These are phyloP conservation scores for Oedothorax gibbosus DNA, from an alignment of 1,140 invertebrate species.

Conservation along the genomic window DNA sequence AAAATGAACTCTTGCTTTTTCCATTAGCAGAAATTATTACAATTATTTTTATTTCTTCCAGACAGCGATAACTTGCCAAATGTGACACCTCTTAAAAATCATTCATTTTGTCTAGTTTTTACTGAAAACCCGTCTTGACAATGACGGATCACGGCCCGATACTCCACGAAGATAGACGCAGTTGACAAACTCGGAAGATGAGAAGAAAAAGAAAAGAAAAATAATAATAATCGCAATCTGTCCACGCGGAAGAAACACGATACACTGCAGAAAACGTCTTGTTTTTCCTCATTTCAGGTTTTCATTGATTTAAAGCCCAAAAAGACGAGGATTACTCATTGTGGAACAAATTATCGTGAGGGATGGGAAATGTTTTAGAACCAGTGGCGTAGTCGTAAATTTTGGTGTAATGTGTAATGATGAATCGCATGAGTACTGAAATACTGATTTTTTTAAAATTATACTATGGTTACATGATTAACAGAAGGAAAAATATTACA, in stretches of 20 bases:
- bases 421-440: too few relatives aligned
- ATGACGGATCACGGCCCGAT: slow-evolving; percentile 41
- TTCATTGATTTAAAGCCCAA: too few relatives aligned
- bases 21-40: neutral
- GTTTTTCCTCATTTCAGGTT: neutral
- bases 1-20: too few relatives aligned
- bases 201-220: neutral
- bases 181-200: slow-evolving; percentile 35
- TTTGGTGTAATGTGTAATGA: too few relatives aligned
- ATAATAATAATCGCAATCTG: slow-evolving; percentile 11
- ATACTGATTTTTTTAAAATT: too few relatives aligned
- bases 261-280: slow-evolving; percentile 24
- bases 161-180: slow-evolving; percentile 9
- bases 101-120: slow-evolving; percentile 16
- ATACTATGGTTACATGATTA: too few relatives aligned
- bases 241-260: slow-evolving; percentile 20
- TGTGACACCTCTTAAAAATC: slow-evolving; percentile 5
- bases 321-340: too few relatives aligned
- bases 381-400: too few relatives aligned
- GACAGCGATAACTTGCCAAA: slow-evolving; percentile 18
- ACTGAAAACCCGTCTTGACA: slow-evolving; percentile 27
- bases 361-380: too few relatives aligned
- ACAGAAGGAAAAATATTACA: too few relatives aligned
- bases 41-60: neutral
- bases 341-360: too few relatives aligned